phyloP scores from a whole-genome alignment of 1,140 invertebrate genomes.

The Subanguina moxae region DNA sequence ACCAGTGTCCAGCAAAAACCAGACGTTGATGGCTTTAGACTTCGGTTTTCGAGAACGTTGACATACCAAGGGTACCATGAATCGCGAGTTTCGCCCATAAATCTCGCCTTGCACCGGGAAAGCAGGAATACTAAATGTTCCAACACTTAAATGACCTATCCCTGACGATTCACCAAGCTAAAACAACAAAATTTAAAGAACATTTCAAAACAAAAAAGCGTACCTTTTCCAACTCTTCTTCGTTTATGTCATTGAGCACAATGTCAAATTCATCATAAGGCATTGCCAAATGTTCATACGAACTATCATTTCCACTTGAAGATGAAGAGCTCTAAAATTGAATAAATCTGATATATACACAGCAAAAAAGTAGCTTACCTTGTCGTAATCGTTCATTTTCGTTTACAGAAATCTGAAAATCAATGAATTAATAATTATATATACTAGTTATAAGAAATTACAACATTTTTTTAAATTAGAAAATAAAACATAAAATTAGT shows the following conservation, averaged over 20 bases:
- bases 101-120: no score
- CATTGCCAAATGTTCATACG: constrained; percentile 2
- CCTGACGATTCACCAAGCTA: neutral
- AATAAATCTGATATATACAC: neutral
- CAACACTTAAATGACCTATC: neutral
- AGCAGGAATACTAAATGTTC: no score
- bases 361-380: neutral
- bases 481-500: no score
- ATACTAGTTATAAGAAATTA: no score
- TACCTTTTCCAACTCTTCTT: constrained; percentile 2
- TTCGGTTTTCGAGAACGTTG: no score
- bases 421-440: no score
- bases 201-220: neutral
- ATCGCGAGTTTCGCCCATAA: no score
- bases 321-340: constrained; percentile 3
- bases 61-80: no score
- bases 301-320: constrained; percentile 1
- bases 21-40: no score
- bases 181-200: neutral
- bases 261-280: constrained; percentile 1
- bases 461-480: no score
- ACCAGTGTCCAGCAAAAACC: no score
- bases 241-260: neutral
- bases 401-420: no score
- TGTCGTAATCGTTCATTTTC: neutral